Base-by-base conservation (phyloP, 1,140 invertebrate genomes). In the Cotesia chilonis region DNA sequence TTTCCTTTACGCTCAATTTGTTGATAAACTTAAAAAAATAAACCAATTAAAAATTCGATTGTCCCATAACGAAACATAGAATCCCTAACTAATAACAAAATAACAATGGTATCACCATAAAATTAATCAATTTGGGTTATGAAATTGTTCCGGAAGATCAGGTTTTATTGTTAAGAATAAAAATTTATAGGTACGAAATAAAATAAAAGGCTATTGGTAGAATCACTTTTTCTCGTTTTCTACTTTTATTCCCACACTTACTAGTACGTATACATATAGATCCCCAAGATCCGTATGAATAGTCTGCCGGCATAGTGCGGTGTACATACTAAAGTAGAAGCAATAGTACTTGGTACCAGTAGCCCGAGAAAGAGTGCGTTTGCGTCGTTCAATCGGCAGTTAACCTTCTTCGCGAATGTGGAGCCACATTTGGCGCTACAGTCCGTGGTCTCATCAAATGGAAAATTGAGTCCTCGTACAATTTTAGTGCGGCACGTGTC, bases 401-500 rank as follows among this genome's bases (percentile, higher is more conserved):
- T 76, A 76, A 72, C 69, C 69, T 74, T 64, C 51, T 35, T 59
- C 51, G 73, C 60, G 64, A 60, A 63, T 55, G 71, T 75, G 68
- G 68, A 73, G 73, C 71, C 67, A 71, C 68, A 69, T 73, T 73
- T 73, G 68, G 65, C 17, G 64, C 38, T 60, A 59, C 36, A 20
- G 36, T n/a, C 55, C n/a, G 54, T 47, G 60, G 64, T 60, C 66
- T 64, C 59, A 66, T 74, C 75, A 83, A 83, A 83, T 84, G 78
- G 82, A 80, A 82, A 81, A 81, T 79, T 81, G 79, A 82, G 81
- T 78, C 76, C 71, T 80, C 80, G 74, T 82, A 79, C 71, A 73
- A 83, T 83, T 84, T 83, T 82, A 84, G 76, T 81, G 74, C 65
- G 65, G 76, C 78, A 81, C 81, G 81, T 80, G 80, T 76, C 73